Base-by-base conservation (phyloP, 2,797 vertebrate genomes). In the Cephalopachus bancanus region DNA sequence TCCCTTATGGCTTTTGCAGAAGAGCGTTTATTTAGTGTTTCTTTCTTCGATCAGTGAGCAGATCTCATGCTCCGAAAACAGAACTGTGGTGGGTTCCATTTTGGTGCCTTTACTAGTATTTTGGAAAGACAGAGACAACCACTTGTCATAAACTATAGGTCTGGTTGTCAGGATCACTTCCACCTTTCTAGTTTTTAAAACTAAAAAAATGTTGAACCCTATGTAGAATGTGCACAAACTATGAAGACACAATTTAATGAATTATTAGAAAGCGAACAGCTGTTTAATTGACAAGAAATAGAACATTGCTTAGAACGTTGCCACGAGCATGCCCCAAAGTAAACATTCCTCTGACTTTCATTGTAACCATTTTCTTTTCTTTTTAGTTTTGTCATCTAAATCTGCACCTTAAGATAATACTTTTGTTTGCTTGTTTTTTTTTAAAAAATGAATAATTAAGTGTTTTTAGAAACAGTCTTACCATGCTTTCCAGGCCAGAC, bases 331-430 rank as follows among this genome's bases (percentile, higher is more conserved):
- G 19, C 19, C 20, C 24, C 17, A 3, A 19, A 81, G 62, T 53
- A 33, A n/a, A 10, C 20, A 3, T 7, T 84, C 71, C 71, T n/a
- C 72, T 91, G 24, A 51, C 37, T 81, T 60, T 30, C 33, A 10
- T 51, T 7, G 11, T n/a, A 49, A 30, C 28, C 22, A 24, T 22
- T 44, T 57, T 85, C 15, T 53, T 53, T 88, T 90, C 69, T 57
- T 91, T 85, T 64, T 64, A 44, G 10, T 81, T 80, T 89, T 30
- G 79, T 94, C 28, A 72, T 93, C 72, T 71, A 51, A 86, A 28
- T 65, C 26, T n/a, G 26, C 1, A 49, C 55, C 33, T 81, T 64
- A 59, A 83, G 57, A 24, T 79, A 55, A 65, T 24, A 57, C 10
- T 83, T 80, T 72, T 76, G 20, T 55, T 79, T 84, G 28, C 20